These are phyloP conservation scores for Molossus alvarezi DNA, from an alignment of 2,797 vertebrate genomes.

Conservation along the genomic window DNA sequence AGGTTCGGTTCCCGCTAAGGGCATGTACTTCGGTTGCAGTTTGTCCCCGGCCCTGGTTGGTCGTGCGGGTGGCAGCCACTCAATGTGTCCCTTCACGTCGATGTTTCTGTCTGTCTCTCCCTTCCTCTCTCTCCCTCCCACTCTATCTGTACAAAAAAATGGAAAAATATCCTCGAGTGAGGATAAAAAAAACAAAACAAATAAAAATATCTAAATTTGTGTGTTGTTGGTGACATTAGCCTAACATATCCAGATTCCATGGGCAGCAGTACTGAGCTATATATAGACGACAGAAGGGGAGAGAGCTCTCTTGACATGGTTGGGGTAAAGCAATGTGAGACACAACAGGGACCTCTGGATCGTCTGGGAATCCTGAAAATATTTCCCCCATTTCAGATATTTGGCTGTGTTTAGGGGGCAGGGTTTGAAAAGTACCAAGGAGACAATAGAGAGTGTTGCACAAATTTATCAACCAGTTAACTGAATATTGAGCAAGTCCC, in stretches of 20 bases:
- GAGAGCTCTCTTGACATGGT: neutral
- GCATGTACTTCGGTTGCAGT: no score
- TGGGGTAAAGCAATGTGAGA: neutral
- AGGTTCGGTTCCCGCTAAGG: no score
- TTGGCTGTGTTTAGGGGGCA: neutral
- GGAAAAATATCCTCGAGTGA: no score
- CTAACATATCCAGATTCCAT: neutral
- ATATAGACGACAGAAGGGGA: neutral
- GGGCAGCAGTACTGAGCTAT: neutral
- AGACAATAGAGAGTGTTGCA: neutral
- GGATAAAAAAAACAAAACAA: no score
- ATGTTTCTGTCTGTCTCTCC: no score
- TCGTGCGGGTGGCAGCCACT: no score
- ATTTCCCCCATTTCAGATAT: neutral
- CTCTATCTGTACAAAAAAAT: no score
- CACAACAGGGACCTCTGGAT: neutral
- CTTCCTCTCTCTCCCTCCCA: no score
- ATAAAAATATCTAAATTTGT: neutral
- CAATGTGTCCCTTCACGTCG: no score
- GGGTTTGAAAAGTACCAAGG: neutral
- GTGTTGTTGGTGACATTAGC: neutral
- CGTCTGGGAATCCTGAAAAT: neutral
- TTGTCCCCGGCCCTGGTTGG: no score
- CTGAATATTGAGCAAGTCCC: neutral
- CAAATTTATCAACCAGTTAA: neutral